Evolutionary conservation across 2,797 vertebrate genomes (phyloP), one percentile per base, ranked within the genome.

Genomic region (Enteromius treurensis): DNA sequence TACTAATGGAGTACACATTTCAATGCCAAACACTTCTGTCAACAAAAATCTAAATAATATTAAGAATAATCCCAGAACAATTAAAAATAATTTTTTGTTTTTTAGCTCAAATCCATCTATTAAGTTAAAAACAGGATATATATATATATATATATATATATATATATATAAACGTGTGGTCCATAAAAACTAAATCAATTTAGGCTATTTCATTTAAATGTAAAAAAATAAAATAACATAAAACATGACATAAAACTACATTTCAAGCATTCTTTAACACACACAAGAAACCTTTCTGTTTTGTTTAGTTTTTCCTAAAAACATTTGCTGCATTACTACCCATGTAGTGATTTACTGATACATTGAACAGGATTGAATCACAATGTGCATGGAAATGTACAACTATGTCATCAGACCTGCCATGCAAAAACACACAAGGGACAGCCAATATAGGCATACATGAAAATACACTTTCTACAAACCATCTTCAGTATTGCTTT

Each of bases 401-500:
- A 69, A 69, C 73, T 55, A 5, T 65, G 21, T 40, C 51, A 79
- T 65, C n/a, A 68, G 47, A 77, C 11, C 70, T 73, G 71, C 78
- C 81, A 81, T 78, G 60, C 47, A 83, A 53, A 53, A 80, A 73
- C 68, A 77, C 64, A 77, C 45, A 29, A 14, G 67, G 73, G 49
- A 40, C 21, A 45, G 21, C 51, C 62, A 68, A 55, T 80, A 58
- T 70, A 81, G 73, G 19, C n/a, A 77, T 74, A 51, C 81, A 34
- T 77, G 40, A 74, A 85, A 77, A 75, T 51, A 45, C 13, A 81
- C 13, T 73, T 67, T 64, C 23, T 51, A 81, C n/a, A 55, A 84
- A 81, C 84, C 37, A 76, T 71, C 47, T 82, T 85, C 53, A 74
- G 79, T 87, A 85, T 89, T 88, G 87, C 88, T n/a, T 88, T 88